Base-by-base conservation (phyloP, 2,888 invertebrate species). In the Hydrotaea diabolus region DNA sequence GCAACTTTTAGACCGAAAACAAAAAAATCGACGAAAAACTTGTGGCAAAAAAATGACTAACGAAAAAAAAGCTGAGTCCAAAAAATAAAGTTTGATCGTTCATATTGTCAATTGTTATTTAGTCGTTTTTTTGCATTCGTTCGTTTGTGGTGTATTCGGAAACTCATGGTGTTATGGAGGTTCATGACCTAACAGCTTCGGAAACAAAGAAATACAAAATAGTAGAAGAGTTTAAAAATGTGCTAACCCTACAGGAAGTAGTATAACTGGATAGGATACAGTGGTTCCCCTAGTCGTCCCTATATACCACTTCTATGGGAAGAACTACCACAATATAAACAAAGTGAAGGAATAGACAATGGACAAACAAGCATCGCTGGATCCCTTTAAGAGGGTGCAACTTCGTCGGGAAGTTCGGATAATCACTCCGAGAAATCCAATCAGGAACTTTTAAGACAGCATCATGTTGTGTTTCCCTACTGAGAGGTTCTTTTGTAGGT, bases 71-170 rank as follows among this genome's bases (percentile, higher is more conserved):
- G 9, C 19, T 17, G 46, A 46, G 46, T 23, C 17, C 9, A 55
- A 36, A 39, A 36, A 39, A 73, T 39, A 77, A 80, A 83, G 36
- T 53, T 71, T 81, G 81, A 81, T 77, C 73, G 76, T 74, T 83
- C 62, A 80, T 74, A 83, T 84, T 84, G 84, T 84, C 84, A 81
- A 84, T 81, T 81, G 81, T 78, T 84, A 84, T 81, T 84, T 84
- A 57, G 73, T 83, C 75, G 75, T 80, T 62, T 21, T 74, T 26
- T 75, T 31, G 31, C 31, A 31, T 31, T 55, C 19, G 46, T 64
- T 15, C 21, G n/a, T n/a, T n/a, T 62, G 26, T 66, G 77, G 74
- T 80, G n/a, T n/a, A 71, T 72, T 64, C 15, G n/a, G 13, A 36
- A 39, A 74, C 21, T 74, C 73, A 55, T 15, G 78, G 75, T 76